Conservation (phyloP, 2,113 vertebrate species). For the Balaeniceps rex region DNA sequence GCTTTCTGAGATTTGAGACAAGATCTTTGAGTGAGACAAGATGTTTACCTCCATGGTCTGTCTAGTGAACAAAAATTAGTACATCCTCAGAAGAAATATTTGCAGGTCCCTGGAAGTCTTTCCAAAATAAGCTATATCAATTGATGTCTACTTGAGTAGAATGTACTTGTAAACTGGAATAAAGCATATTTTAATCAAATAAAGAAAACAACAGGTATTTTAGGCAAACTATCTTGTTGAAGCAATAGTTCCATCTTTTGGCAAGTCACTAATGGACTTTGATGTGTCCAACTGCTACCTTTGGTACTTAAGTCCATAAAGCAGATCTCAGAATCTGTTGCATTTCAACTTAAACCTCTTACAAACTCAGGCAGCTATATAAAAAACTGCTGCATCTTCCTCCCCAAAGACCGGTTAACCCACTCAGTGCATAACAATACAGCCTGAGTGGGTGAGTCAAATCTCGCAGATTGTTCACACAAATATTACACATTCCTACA, state of each 20-base stretch:
- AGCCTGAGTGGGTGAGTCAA: conserved; percentile 4
- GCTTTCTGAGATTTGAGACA: not conserved
- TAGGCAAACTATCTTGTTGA: not conserved
- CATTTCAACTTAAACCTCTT: not conserved
- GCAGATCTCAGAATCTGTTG: not conserved
- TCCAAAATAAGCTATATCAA: not conserved
- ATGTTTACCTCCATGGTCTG: not conserved
- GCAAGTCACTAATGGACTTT: not conserved
- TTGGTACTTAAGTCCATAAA: not conserved
- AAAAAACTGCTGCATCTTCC: not conserved
- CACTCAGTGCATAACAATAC: not conserved
- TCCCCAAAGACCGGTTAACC: not conserved
- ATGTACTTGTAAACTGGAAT: not conserved
- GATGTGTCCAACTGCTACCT: not conserved
- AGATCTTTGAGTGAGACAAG: not conserved
- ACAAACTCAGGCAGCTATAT: not conserved
- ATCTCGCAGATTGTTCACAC: conserved; percentile 4
- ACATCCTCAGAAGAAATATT: not conserved
- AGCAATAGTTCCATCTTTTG: not conserved
- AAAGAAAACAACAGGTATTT: not conserved
- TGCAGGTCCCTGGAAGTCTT: not conserved
- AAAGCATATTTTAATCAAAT: not conserved
- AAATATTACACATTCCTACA: conserved; percentile 15
- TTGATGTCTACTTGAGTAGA: not conserved
- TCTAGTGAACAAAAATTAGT: not conserved